Conservation (phyloP, 2,797 vertebrate genomes). For the Peromyscus nudipes region DNA sequence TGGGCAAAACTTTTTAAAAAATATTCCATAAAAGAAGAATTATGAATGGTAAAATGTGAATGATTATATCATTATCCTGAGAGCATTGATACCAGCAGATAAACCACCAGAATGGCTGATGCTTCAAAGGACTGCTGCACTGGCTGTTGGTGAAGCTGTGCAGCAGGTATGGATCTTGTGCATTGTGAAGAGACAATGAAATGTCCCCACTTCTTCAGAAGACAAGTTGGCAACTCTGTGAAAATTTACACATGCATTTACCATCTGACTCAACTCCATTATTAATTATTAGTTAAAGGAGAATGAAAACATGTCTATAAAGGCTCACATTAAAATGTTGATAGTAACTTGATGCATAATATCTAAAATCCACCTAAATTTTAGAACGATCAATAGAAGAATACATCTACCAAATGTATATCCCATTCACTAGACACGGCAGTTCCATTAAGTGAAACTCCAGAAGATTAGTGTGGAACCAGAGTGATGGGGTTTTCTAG, state of each 20-base stretch:
- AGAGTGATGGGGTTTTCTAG: background rate
- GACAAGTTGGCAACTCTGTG: background rate
- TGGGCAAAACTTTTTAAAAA: slow-evolving; percentile 3
- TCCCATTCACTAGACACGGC: background rate
- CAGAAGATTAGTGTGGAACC: background rate
- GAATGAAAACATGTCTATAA: background rate
- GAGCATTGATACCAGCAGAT: background rate
- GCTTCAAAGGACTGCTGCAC: background rate
- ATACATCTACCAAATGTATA: background rate
- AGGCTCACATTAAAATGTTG: background rate
- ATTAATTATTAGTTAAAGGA: background rate
- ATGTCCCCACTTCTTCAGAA: background rate
- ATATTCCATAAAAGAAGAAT: background rate
- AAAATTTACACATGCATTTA: slow-evolving; percentile 1
- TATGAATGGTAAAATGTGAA: background rate
- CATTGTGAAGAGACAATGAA: background rate
- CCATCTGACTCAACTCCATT: background rate
- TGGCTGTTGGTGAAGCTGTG: background rate
- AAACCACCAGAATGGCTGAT: background rate
- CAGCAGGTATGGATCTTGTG: background rate
- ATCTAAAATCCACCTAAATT: slow-evolving; percentile 5
- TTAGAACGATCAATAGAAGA: background rate
- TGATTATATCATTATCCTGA: background rate
- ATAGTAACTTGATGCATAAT: background rate
- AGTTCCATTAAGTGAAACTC: background rate